Percentiles rank a stretch among this genome's conserved stretches.
Evolutionary conservation across 2,113 vertebrate genomes (phyloP).

Genomic region (Rhegmatorhina hoffmannsi): DNA sequence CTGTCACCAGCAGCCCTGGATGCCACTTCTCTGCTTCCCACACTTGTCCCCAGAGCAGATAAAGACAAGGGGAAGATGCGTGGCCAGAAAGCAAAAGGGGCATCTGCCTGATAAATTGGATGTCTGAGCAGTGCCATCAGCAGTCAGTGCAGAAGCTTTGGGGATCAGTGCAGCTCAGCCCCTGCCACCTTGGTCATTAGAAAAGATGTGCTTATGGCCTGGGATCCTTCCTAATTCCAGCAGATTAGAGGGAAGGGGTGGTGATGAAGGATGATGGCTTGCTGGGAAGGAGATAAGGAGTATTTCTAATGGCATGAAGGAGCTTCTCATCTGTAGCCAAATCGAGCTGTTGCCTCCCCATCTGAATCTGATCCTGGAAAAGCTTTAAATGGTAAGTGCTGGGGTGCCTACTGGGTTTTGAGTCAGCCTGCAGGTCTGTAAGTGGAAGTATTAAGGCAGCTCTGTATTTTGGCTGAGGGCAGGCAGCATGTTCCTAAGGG

Average conservation of each 20-base stretch:
- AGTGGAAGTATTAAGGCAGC: neutral
- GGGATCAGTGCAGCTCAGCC: neutral
- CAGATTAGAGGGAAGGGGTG: neutral
- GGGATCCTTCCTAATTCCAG: slow-evolving; percentile 9
- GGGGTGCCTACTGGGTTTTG: neutral
- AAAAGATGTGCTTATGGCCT: neutral
- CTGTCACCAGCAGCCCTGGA: neutral
- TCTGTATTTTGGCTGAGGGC: neutral
- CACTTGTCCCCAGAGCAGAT: slow-evolving; percentile 1
- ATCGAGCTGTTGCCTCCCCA: neutral
- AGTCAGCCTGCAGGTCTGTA: neutral
- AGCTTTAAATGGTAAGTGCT: neutral
- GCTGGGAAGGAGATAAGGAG: neutral
- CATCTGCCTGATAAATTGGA: neutral
- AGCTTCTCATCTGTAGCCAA: neutral
- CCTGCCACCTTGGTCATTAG: neutral
- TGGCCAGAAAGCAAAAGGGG: slow-evolving; percentile 21
- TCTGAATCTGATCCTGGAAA: neutral
- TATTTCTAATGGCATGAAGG: neutral
- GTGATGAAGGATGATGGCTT: neutral
- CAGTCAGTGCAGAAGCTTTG: neutral
- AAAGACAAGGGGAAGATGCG: neutral
- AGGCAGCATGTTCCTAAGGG: neutral
- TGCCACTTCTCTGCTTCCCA: slow-evolving; percentile 1
- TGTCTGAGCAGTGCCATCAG: neutral